Conservation (phyloP, 1,140 invertebrate genomes). For the Drosophila varians region DNA sequence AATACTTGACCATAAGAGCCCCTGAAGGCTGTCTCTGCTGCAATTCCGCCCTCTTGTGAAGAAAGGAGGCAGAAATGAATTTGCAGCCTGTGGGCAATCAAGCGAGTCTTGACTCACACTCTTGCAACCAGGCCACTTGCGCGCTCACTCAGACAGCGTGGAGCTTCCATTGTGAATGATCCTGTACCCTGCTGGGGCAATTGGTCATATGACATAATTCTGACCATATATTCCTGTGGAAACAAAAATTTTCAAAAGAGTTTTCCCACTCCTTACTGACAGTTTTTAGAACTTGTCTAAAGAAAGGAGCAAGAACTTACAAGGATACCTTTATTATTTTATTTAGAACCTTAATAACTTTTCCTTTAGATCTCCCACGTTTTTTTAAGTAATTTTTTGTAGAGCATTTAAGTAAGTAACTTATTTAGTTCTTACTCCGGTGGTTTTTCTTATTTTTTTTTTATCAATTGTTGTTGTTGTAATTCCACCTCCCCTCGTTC, state of each 20-base stretch:
- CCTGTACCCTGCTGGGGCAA: constrained; percentile 37
- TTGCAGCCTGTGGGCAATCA: constrained; percentile 76
- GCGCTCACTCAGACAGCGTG: constrained; percentile 68
- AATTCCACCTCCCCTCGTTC: constrained; percentile 8
- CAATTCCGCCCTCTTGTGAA: neutral
- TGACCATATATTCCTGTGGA: neutral
- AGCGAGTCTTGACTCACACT: constrained; percentile 56
- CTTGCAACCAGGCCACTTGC: constrained; percentile 43
- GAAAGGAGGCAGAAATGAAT: constrained; percentile 64
- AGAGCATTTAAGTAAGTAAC: constrained; percentile 26
- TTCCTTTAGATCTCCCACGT: too few relatives aligned
- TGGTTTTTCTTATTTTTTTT: constrained; percentile 66
- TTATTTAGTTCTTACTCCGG: constrained; percentile 1
- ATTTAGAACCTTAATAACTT: too few relatives aligned
- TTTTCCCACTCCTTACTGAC: too few relatives aligned
- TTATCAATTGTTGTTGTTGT: constrained; percentile 73
- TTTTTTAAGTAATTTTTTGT: neutral
- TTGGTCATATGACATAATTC: constrained; percentile 5
- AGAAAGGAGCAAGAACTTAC: too few relatives aligned
- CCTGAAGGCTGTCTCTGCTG: constrained; percentile 37
- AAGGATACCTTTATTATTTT: too few relatives aligned
- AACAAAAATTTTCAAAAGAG: neutral
- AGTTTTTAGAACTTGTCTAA: too few relatives aligned
- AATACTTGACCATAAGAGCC: constrained; percentile 20
- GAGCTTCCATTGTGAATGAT: constrained; percentile 58